Percentiles rank a stretch among this genome's conserved stretches.
phyloP scores from a whole-genome alignment of 2,113 vertebrate genomes.

The Pitta sordida region DNA sequence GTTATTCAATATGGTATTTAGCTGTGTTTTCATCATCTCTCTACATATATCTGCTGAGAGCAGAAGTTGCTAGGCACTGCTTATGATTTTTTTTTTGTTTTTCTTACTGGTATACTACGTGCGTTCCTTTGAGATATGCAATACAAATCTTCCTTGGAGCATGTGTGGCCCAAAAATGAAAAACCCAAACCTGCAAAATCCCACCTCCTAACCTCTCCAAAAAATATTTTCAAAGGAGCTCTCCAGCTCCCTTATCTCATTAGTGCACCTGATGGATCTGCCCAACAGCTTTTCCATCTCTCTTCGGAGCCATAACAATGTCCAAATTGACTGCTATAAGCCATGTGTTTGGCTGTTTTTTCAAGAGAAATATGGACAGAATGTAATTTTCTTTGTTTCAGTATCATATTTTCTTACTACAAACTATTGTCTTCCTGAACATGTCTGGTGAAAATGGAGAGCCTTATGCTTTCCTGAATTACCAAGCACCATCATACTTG shows the following conservation, averaged over 20 bases:
- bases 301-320: conserved; percentile 20
- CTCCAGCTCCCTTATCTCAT: conserved; percentile 60
- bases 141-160: conserved; percentile 2
- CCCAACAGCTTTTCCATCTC: conserved; percentile 12
- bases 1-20: conserved; percentile 23
- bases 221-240: conserved; percentile 12
- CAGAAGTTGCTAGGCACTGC: background rate
- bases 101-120: background rate
- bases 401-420: background rate
- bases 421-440: background rate
- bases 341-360: conserved; percentile 5
- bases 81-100: conserved; percentile 1
- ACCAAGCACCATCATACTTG: background rate
- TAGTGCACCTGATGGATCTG: conserved; percentile 35
- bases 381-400: background rate
- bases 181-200: background rate
- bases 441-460: background rate
- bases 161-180: background rate
- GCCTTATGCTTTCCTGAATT: background rate
- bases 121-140: conserved; percentile 12
- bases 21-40: conserved; percentile 22
- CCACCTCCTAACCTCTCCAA: background rate
- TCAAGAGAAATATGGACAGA: conserved; percentile 21
- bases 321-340: conserved; percentile 19
- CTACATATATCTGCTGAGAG: background rate